These are phyloP conservation scores for Capromys pilorides DNA, from an alignment of 2,797 vertebrate genomes.

Conservation along the genomic window DNA sequence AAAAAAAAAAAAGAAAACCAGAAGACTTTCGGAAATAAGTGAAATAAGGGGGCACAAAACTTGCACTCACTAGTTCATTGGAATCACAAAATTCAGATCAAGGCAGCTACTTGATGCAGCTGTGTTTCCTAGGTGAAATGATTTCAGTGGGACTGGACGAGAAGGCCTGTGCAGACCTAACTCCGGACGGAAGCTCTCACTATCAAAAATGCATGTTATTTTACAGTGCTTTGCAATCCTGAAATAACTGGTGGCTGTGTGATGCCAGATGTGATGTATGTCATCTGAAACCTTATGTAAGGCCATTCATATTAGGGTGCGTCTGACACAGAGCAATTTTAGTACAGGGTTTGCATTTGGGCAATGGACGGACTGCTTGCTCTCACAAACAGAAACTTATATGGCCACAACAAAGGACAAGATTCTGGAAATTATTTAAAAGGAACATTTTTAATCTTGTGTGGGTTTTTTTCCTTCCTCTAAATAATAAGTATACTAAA, in stretches of 20 bases:
- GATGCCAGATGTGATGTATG: constrained; percentile 49
- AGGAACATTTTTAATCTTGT: constrained; percentile 13
- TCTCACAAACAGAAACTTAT: constrained; percentile 66
- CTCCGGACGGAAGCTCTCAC: background rate
- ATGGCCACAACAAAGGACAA: constrained; percentile 40
- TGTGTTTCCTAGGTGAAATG: constrained; percentile 1
- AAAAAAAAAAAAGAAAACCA: too few species aligned
- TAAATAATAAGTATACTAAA: background rate
- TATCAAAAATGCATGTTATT: constrained; percentile 15
- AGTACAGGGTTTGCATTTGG: constrained; percentile 36
- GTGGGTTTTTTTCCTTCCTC: background rate
- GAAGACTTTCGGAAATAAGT: background rate
- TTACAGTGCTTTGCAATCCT: background rate
- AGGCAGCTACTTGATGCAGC: background rate
- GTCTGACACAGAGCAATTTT: constrained; percentile 32
- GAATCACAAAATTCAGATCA: background rate
- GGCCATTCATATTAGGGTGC: constrained; percentile 10
- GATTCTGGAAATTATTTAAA: constrained; percentile 10
- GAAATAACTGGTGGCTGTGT: constrained; percentile 4
- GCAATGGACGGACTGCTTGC: background rate
- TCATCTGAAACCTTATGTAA: constrained; percentile 4
- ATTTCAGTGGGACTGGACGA: background rate
- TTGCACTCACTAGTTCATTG: background rate
- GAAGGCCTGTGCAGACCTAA: constrained; percentile 39
- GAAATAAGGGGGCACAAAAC: background rate